Evolutionary conservation across 2,888 invertebrate genomes (phyloP).

Genomic region (Diaphora mendica): DNA sequence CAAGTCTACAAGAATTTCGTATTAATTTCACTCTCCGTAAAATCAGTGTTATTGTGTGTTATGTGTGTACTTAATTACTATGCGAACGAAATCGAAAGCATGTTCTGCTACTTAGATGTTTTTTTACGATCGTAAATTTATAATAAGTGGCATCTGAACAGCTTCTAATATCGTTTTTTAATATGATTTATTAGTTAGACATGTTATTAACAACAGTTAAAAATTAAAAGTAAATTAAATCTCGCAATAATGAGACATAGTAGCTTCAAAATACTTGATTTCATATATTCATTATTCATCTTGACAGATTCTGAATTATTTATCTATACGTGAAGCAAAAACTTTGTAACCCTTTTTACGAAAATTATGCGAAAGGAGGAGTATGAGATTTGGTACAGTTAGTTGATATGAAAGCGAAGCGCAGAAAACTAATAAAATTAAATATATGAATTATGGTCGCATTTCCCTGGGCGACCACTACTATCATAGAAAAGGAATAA

Average conservation of each 20-base stretch:
- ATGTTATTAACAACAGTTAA: neutral
- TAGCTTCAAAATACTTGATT: neutral
- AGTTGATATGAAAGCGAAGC: too few relatives aligned
- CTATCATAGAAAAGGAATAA: too few relatives aligned
- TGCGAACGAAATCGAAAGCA: slow-evolving; percentile 21
- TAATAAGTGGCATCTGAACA: neutral
- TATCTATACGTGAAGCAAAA: too few relatives aligned
- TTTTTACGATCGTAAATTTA: slow-evolving; percentile 10
- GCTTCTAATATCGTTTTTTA: neutral
- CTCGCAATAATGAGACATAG: neutral
- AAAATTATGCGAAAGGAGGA: too few relatives aligned
- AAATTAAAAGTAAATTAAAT: neutral
- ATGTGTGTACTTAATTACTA: slow-evolving; percentile 27
- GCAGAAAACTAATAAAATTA: too few relatives aligned
- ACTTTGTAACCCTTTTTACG: too few relatives aligned
- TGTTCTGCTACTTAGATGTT: slow-evolving; percentile 17
- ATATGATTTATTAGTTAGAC: neutral
- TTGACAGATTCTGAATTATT: too few relatives aligned
- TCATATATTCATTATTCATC: too few relatives aligned
- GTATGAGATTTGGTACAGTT: too few relatives aligned
- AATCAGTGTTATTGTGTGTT: slow-evolving; percentile 35
- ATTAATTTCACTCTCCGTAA: slow-evolving; percentile 56
- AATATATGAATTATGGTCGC: too few relatives aligned
- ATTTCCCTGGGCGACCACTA: too few relatives aligned
- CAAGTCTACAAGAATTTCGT: slow-evolving; percentile 50